phyloP scores from a whole-genome alignment of 2,113 vertebrate genomes.

The Chiloscyllium plagiosum region DNA sequence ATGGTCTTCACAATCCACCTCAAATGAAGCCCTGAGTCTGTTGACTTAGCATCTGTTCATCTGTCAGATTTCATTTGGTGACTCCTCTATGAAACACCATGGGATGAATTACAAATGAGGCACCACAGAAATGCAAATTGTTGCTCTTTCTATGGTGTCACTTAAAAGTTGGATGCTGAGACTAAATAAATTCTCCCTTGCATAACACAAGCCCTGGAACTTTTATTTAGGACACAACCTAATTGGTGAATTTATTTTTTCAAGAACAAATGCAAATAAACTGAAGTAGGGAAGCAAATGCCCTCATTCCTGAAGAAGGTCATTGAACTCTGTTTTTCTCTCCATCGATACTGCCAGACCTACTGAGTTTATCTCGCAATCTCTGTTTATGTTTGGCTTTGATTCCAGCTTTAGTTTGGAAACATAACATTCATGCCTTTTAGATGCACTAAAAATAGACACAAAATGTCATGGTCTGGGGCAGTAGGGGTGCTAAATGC shows the following conservation, averaged over 20 bases:
- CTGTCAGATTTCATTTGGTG: not conserved
- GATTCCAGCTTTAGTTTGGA: not conserved
- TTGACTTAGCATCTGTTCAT: not conserved
- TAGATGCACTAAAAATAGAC: not conserved
- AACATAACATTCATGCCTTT: not conserved
- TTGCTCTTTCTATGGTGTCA: not conserved
- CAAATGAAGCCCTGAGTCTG: not conserved
- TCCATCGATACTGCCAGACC: too few relatives aligned
- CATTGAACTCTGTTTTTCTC: too few relatives aligned
- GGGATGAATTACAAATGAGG: not conserved
- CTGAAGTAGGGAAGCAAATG: not conserved
- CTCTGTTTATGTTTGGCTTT: not conserved
- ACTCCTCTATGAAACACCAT: not conserved
- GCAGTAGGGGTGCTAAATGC: not conserved
- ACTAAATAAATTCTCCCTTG: not conserved
- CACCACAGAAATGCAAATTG: not conserved
- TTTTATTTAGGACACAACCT: not conserved
- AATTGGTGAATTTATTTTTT: not conserved
- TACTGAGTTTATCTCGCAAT: too few relatives aligned
- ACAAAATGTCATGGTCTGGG: not conserved
- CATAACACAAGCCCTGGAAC: not conserved
- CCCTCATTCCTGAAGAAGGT: not conserved
- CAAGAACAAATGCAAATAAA: not conserved
- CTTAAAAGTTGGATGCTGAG: not conserved
- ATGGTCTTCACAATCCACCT: not conserved